Percentiles rank a stretch among this genome's conserved stretches.
phyloP scores from a whole-genome alignment of 2,113 vertebrate species.

The Amia ocellicauda region DNA sequence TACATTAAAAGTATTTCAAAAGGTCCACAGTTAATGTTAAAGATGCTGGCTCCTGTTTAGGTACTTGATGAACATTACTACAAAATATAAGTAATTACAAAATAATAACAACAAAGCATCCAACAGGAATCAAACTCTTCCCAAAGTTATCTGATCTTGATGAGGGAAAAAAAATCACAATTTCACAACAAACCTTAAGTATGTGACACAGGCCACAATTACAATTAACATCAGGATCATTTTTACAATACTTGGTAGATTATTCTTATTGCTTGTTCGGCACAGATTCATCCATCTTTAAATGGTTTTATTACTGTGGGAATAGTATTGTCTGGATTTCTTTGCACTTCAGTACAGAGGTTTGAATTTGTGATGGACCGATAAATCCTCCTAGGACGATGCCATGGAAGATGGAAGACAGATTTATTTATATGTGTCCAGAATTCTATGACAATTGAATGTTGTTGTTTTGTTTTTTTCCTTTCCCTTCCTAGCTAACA shows the following conservation, averaged over 20 bases:
- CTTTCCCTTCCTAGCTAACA: no score
- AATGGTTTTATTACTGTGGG: no score
- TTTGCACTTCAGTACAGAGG: no score
- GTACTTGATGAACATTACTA: background rate
- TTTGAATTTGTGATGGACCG: background rate
- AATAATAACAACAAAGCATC: no score
- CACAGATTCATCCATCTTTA: background rate
- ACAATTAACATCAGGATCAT: conserved; percentile 3
- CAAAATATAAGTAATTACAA: no score
- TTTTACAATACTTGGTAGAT: conserved; percentile 38
- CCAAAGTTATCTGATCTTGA: background rate
- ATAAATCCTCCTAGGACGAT: background rate
- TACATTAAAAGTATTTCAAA: conserved; percentile 36
- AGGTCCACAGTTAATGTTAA: conserved; percentile 44
- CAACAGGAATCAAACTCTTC: background rate
- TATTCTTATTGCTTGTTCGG: conserved; percentile 44
- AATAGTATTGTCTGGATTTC: no score
- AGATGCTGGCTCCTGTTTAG: conserved; percentile 33
- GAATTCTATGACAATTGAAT: no score
- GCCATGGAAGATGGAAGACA: conserved; percentile 32
- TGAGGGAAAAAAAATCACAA: conserved; percentile 15
- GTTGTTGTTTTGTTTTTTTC: no score
- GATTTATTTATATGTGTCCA: no score
- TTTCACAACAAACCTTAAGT: conserved; percentile 8
- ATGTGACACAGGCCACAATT: conserved; percentile 15